Evolutionary conservation across 2,888 invertebrate genomes (phyloP), one percentile per base, ranked within the genome.

Genomic region (Cantharis rufa): DNA sequence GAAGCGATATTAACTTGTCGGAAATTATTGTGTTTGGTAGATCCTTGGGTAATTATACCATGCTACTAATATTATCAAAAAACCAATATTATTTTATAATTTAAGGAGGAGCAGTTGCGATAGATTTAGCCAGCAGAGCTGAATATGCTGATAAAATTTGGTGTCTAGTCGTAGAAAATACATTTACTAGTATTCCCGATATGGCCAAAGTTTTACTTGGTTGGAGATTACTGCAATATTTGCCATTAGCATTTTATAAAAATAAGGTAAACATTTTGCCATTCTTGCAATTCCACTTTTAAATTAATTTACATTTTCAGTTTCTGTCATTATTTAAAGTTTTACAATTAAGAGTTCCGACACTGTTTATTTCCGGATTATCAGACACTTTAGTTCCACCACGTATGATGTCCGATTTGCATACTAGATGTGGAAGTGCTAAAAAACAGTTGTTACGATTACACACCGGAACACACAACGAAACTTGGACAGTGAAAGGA

Each of bases 161-260:
- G 92, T 96, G 95, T 82, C 89, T 97, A 79, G 92, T 98, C 81
- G 92, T 98, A 15, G 98, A 98, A 88, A 98, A 98, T 87, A 98
- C 98, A 3, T 98, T 98, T 85, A 97, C 97, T 4, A 95, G 95
- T 86, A 95, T 98, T 88, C 97, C 97, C 32, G 96, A 96, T 80
- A 97, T 98, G 93, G 97, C 96, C 15, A 92, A 92, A 82, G 93
- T 94, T 78, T 90, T 98, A 82, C 91, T 98, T 81, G 93, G 94
- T 85, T 92, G 93, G 90, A 91, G 90, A 84, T 89, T 93, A 82
- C 86, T 96, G 75, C 90, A 92, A 80, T 94, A 94, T 89, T 89
- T 98, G 82, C 98, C 98, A 78, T 89, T 92, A 82, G 91, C 94
- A 88, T 94, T 94, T 87, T 96, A 95, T 89, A 98, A 98, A 90